Evolutionary conservation across 2,797 vertebrate genomes (phyloP).

Genomic region (Spinus olivaceus): DNA sequence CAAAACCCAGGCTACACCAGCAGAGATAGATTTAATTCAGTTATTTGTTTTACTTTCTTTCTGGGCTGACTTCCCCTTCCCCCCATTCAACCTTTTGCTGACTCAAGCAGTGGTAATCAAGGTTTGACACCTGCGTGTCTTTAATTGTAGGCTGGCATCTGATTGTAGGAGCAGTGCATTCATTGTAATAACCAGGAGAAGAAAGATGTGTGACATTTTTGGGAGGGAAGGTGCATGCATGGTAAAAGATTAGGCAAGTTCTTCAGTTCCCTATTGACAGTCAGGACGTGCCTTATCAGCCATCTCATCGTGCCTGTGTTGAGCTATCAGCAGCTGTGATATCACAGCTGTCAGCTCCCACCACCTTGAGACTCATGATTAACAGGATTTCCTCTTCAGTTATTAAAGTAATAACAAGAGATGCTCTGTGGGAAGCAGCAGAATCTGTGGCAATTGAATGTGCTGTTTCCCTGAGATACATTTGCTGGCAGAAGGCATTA

Average conservation of each 20-base stretch:
- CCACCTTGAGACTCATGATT: neutral
- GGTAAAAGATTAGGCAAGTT: neutral
- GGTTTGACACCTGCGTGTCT: neutral
- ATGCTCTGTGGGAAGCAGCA: neutral
- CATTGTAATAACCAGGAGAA: neutral
- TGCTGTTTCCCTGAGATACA: neutral
- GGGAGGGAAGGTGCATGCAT: fast-evolving
- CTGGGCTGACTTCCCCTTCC: neutral
- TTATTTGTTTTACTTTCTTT: neutral
- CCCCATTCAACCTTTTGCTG: neutral
- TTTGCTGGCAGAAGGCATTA: neutral
- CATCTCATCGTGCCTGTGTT: neutral
- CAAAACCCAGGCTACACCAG: neutral
- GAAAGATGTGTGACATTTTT: neutral
- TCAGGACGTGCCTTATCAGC: neutral
- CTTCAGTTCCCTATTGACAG: neutral
- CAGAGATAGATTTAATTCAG: neutral
- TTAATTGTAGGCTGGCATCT: neutral
- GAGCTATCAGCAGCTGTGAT: conserved; percentile 1
- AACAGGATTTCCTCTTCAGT: conserved; percentile 34
- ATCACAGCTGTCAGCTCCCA: conserved; percentile 3
- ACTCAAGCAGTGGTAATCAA: neutral
- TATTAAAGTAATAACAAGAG: conserved; percentile 33
- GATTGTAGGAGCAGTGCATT: neutral
- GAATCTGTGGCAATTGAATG: neutral